A percentile compares a stretch with the other conserved stretches of the same genome.
These are phyloP conservation scores for Acanthisitta chloris DNA, from an alignment of 2,113 vertebrate genomes.

Conservation along the genomic window DNA sequence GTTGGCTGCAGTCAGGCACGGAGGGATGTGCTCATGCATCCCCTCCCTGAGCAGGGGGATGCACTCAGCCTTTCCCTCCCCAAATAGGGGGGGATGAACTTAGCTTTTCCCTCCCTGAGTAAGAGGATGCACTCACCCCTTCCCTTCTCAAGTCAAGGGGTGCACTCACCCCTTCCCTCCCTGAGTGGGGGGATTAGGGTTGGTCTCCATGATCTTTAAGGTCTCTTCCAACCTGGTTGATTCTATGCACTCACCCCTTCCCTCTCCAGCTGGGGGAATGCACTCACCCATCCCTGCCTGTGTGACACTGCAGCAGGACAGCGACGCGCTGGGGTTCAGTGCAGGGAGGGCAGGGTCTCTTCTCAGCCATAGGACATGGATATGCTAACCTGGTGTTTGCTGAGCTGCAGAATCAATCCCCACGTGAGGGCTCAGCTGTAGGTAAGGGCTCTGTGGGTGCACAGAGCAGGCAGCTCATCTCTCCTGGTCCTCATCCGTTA, in stretches of 20 bases:
- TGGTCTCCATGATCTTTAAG: too few relatives aligned
- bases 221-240: too few relatives aligned
- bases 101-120: too few relatives aligned
- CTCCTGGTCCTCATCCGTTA: not conserved
- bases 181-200: too few relatives aligned
- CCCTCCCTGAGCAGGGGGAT: too few relatives aligned
- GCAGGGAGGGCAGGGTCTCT: not conserved
- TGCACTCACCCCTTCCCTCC: not conserved
- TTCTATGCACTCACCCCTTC: not conserved
- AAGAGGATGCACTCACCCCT: not conserved
- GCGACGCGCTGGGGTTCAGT: rapidly evolving
- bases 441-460: not conserved
- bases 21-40: too few relatives aligned
- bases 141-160: too few relatives aligned
- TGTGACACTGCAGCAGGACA: rapidly evolving
- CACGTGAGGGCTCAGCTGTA: rapidly evolving
- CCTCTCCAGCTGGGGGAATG: too few relatives aligned
- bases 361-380: not conserved
- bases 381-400: rapidly evolving
- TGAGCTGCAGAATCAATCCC: not conserved
- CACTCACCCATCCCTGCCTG: rapidly evolving
- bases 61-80: not conserved
- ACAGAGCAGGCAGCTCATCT: rapidly evolving
- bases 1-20: rapidly evolving
- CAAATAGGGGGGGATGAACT: rapidly evolving